Evolutionary conservation across 2,888 invertebrate genomes (phyloP), one percentile per base, ranked within the genome.

Genomic region (Catocala sponsa): DNA sequence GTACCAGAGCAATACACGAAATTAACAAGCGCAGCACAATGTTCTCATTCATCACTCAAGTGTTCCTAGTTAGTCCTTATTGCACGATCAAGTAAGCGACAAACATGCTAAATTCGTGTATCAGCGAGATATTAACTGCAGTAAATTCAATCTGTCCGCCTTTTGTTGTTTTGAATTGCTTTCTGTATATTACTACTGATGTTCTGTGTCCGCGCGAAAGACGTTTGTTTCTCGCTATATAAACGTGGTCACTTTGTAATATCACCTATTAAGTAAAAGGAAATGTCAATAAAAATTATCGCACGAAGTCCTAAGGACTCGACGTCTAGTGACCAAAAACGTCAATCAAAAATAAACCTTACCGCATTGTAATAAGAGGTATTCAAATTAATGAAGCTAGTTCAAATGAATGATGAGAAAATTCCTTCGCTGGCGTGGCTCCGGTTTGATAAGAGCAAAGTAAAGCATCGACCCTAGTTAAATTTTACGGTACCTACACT

Each of bases 401-500:
- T 38, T 38, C 35, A 38, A 38, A 38, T 9, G 35, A 38, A 38
- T 49, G 59, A 61, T 58, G 52, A 47, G 13, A 47, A 69, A 25
- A 65, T 55, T 63, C 46, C 44, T 52, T 55, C 43, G 11, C 55
- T 49, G 38, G 77, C 52, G 70, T 76, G 78, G 46, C 65, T 60
- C 47, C 56, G 43, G 57, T 63, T 55, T 74, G 78, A 79, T 79
- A 76, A 73, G 65, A 57, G 54, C 25, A 50, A n/a, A 9, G 41
- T 66, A 64, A 57, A 54, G 63, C 42, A 59, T 38, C 64, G 62
- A 63, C 60, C 62, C 48, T 55, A 57, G 57, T 70, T 65, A 51
- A 55, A 61, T 55, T 68, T 68, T 63, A 75, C 58, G 48, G 56
- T 59, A 32, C 47, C n/a, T n/a, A n/a, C n/a, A 33, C 51, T 61